Evolutionary conservation across 2,113 vertebrate genomes (phyloP), one percentile per base, ranked within the genome.

Genomic region (Chunga burmeisteri): DNA sequence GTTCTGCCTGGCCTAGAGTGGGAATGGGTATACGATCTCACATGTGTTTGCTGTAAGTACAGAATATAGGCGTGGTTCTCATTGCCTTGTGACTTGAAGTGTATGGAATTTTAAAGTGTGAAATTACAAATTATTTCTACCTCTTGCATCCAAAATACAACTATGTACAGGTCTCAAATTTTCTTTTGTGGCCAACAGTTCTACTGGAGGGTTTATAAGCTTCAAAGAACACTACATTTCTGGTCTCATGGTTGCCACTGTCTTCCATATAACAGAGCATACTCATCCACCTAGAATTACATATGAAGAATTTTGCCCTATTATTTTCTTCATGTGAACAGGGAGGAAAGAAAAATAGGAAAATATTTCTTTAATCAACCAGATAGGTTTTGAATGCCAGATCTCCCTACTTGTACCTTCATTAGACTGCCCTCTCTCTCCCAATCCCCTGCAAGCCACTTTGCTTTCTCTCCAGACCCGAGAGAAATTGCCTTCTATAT

Each of bases 1-100:
- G 9, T 52, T 55, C 63, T 42, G 46, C 42, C 46, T 26, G 25
- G 20, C 74, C 70, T 3, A 17, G 10, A 4, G 15, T 8, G 2
- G 46, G 17, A 27, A 6, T 0, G 6, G 7, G 11, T 6, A 4
- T 4, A 16, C 1, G 3, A 74, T 23, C 46, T 38, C 53, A 30
- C 2, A 1, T 4, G 4, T 10, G 30, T 30, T 9, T 47, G 56
- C 22, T 53, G 0, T 2, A 61, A 49, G 26, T 21, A 25, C 56
- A 81, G 40, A 55, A 42, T 4, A 17, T 0, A 61, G 15, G 26
- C 44, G 17, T 0, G 2, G 17, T 8, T 72, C 62, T 80, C 66
- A 21, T 2, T n/a, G 36, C 11, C 72, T 18, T 15, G 16, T 8
- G 11, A 55, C 34, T 56, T 52, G 32, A 84, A 59, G 44, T 3